Conservation (phyloP, 2,113 vertebrate genomes). For the Pipra filicauda region DNA sequence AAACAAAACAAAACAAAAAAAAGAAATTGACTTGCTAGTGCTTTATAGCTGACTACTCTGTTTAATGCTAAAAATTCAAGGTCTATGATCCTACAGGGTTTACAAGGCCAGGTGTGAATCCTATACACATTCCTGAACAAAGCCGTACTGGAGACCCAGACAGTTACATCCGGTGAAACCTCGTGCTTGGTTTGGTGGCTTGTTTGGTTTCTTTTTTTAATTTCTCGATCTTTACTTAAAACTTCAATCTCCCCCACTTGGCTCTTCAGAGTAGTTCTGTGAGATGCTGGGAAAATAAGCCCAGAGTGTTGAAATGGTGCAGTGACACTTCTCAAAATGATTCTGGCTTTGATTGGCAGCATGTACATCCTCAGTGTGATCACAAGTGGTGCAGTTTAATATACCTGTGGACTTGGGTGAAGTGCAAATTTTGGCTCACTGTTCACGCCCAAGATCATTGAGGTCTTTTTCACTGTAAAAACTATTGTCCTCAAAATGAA, state of each 20-base stretch:
- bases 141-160: neutral
- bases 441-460: neutral
- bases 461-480: neutral
- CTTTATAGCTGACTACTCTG: neutral
- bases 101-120: neutral
- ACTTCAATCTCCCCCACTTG: neutral
- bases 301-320: neutral
- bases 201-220: neutral
- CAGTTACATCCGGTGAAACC: neutral
- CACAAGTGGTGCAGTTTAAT: neutral
- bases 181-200: neutral
- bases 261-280: neutral
- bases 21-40: neutral
- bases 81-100: neutral
- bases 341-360: neutral
- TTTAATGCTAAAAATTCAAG: neutral
- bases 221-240: neutral
- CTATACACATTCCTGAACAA: neutral
- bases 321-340: neutral
- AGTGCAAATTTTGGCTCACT: neutral
- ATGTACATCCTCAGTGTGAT: neutral
- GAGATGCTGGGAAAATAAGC: neutral
- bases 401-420: neutral
- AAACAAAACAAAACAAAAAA: neutral
- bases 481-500: neutral